Evolutionary conservation across 2,113 vertebrate genomes (phyloP), one percentile per base, ranked within the genome.

Genomic region (Sinosuthora webbiana): DNA sequence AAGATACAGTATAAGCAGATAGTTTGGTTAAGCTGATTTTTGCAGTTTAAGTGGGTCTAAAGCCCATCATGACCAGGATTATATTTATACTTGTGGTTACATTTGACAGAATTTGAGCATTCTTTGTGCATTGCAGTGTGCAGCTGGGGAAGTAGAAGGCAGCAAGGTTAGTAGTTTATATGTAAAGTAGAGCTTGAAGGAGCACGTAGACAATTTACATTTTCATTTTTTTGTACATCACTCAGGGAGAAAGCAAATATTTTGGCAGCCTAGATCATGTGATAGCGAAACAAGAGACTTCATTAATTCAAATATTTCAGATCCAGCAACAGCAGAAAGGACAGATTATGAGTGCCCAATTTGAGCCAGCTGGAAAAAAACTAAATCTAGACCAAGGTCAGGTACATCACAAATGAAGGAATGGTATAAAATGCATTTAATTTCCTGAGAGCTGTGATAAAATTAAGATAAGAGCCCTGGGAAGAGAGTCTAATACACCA

Each of bases 21-120:
- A 96, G 90, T 83, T 95, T 84, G 28, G 37, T 52, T 94, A 96
- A 95, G 81, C 89, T 86, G 91, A 96, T 96, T 96, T 97, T 65
- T 90, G 70, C 82, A 80, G 52, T 80, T 89, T 93, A 69, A 96
- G 50, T 86, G 84, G 15, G 64, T 83, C 85, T 95, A 87, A 94
- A 96, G 84, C 83, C 80, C 68, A 83, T 96, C 93, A 88, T 80
- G 56, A 27, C 25, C 47, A 63, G 80, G 92, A 97, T 96, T 96
- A 95, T 95, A 79, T 44, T 95, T 82, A 80, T 55, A 87, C 30
- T 93, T 64, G 33, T 77, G 90, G 41, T 92, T 96, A 94, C 93
- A 71, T 75, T 56, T 68, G 67, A 85, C 57, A 93, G 87, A 97
- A 95, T 60, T 94, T 59, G 50, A 91, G 55, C 78, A 94, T 83